Conservation (phyloP, 2,888 invertebrate species). For the Drosophila colorata region DNA sequence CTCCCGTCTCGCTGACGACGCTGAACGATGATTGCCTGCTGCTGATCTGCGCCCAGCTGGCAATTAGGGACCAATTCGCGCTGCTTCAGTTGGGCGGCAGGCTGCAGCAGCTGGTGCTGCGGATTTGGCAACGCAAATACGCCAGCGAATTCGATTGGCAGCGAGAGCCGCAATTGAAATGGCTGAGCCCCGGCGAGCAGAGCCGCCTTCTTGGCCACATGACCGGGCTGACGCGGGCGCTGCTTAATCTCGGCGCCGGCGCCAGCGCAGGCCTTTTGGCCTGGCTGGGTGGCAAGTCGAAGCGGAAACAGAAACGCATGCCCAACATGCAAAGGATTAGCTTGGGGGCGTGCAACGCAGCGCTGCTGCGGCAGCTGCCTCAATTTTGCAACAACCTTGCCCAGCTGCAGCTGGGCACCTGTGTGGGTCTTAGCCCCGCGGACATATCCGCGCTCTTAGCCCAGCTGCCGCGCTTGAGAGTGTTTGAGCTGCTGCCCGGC, state of each 20-base stretch:
- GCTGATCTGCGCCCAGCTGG: slow-evolving; percentile 57
- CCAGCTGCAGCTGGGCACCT: slow-evolving; percentile 45
- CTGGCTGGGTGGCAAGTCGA: slow-evolving; percentile 24
- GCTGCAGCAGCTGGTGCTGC: slow-evolving; percentile 47
- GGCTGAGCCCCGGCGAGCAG: slow-evolving; percentile 42
- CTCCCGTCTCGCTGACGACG: slow-evolving; percentile 29
- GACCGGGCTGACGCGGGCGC: slow-evolving; percentile 37
- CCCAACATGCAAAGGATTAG: slow-evolving; percentile 43
- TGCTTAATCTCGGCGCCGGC: slow-evolving; percentile 50
- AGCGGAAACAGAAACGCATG: slow-evolving; percentile 19
- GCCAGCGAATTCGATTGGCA: slow-evolving; percentile 48
- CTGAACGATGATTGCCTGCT: slow-evolving; percentile 70
- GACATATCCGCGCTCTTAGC: slow-evolving; percentile 37
- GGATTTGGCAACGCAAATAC: slow-evolving; percentile 59
- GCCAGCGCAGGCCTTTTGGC: slow-evolving; percentile 14
- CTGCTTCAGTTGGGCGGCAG: slow-evolving; percentile 51
- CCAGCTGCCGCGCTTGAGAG: slow-evolving; percentile 31
- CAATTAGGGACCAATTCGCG: slow-evolving; percentile 59
- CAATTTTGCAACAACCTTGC: slow-evolving; percentile 39
- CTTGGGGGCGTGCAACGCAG: slow-evolving; percentile 30
- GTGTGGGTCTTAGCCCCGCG: slow-evolving; percentile 8
- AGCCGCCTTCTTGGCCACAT: slow-evolving; percentile 44
- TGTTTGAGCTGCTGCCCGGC: slow-evolving; percentile 54
- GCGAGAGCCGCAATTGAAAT: slow-evolving; percentile 43
- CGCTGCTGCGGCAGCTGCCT: slow-evolving; percentile 48